These are phyloP conservation scores for Acanthiza pusilla DNA, from an alignment of 2,797 vertebrate species.

Conservation along the genomic window DNA sequence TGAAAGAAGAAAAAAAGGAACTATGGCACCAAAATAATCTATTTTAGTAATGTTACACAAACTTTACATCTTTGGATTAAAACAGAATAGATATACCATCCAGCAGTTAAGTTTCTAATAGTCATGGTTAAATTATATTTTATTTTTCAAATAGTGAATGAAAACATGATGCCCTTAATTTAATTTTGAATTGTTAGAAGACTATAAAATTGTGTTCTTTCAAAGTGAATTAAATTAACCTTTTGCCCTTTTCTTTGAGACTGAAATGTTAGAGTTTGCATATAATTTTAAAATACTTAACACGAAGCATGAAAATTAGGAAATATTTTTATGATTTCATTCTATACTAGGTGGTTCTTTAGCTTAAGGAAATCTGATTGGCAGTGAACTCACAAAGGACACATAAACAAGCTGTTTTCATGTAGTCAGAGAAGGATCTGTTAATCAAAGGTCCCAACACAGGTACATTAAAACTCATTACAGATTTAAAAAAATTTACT, in stretches of 20 bases:
- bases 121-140: background rate
- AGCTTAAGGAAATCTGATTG: background rate
- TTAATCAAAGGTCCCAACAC: background rate
- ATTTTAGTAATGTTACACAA: background rate
- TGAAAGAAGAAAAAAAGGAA: constrained; percentile 28
- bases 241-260: constrained; percentile 61
- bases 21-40: constrained; percentile 10
- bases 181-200: constrained; percentile 57
- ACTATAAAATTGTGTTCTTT: constrained; percentile 67
- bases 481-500: background rate
- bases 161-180: constrained; percentile 59
- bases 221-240: constrained; percentile 74
- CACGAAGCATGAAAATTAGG: background rate
- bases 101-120: constrained; percentile 5
- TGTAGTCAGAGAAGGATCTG: background rate
- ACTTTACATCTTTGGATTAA: constrained; percentile 9
- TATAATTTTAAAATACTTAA: constrained; percentile 46
- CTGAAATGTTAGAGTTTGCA: constrained; percentile 9
- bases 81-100: background rate
- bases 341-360: background rate
- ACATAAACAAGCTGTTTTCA: background rate
- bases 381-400: background rate
- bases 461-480: background rate
- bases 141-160: constrained; percentile 52
- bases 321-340: background rate